Base-by-base conservation (phyloP, 2,113 vertebrate species). In the Polypterus bichir region DNA sequence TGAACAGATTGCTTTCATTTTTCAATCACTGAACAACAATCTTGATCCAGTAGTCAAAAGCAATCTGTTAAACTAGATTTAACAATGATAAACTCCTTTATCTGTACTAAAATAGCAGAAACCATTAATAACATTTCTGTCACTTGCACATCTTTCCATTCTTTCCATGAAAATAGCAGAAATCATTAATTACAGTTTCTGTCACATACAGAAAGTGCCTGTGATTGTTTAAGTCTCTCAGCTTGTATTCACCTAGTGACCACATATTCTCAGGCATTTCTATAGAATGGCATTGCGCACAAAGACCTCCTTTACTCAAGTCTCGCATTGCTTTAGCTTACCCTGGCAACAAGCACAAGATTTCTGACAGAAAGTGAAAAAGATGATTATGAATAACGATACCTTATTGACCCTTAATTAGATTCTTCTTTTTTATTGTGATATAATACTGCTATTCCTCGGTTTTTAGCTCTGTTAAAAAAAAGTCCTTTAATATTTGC, bases 51-150 rank as follows among this genome's bases (percentile, higher is more conserved):
- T 90, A 81, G 75, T 77, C 68, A 73, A 79, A 83, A 81, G 76
- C 74, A 81, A 83, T 81, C 82, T 81, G 85, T 87, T 83, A 83
- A 81, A 79, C 80, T 76, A 80, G 75, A 79, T 77, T 79, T 82
- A 72, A 82, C 84, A 78, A 87, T 83, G 86, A 80, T 90, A 88
- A 90, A 90, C 81, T 81, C 88, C 88, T 93, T 91, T 89, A 91
- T 89, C 76, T 88, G 77, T 76, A 78, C 75, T 82, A 88, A 90
- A 86, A 83, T 88, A 87, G 89, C 86, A 85, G 83, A 79, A 76
- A 89, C 87, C 88, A 94, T 95, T 97, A 94, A 93, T 95, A 97
- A 93, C 86, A 83, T 87, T 81, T 86, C 86, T 94, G 91, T 95
- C 91, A 92, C 79, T 77, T 77, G 67, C 72, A 76, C 74, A 78